A percentile compares a stretch with the other conserved stretches of the same genome.
phyloP scores from a whole-genome alignment of 2,797 vertebrate genomes.

The Morus bassanus region DNA sequence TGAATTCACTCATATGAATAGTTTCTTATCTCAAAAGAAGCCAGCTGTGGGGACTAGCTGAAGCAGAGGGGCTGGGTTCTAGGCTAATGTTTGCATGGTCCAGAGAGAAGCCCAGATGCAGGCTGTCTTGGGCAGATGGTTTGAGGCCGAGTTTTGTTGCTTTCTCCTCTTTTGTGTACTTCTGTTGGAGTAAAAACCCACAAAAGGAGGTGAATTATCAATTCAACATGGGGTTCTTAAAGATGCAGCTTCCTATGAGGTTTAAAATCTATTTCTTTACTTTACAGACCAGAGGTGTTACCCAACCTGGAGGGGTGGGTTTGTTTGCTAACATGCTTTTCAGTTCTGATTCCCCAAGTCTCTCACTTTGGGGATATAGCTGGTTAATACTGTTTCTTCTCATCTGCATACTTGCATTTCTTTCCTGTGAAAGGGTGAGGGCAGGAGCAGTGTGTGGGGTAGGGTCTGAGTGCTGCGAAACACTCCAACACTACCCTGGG shows the following conservation, averaged over 20 bases:
- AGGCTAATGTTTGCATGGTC: neutral
- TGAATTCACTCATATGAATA: neutral
- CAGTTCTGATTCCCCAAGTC: fast-evolving
- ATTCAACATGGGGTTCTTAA: neutral
- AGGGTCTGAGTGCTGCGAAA: neutral
- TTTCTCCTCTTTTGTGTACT: neutral
- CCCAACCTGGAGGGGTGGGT: neutral
- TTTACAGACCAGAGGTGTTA: neutral
- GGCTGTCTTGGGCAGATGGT: neutral
- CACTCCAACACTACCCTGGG: neutral
- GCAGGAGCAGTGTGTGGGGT: neutral
- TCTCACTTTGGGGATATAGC: neutral
- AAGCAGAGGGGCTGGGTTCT: neutral
- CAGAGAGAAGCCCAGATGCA: neutral
- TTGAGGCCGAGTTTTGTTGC: neutral
- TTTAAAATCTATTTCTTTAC: neutral
- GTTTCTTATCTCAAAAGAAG: neutral
- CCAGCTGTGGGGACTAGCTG: neutral
- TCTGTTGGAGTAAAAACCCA: neutral
- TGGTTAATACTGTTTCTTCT: neutral
- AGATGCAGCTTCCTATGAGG: neutral
- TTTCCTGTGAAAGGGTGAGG: neutral
- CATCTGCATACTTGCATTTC: neutral
- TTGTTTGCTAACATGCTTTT: neutral
- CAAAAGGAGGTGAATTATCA: neutral